Base-by-base conservation (phyloP, 2,888 invertebrate genomes). In the Eupithecia exiguata region DNA sequence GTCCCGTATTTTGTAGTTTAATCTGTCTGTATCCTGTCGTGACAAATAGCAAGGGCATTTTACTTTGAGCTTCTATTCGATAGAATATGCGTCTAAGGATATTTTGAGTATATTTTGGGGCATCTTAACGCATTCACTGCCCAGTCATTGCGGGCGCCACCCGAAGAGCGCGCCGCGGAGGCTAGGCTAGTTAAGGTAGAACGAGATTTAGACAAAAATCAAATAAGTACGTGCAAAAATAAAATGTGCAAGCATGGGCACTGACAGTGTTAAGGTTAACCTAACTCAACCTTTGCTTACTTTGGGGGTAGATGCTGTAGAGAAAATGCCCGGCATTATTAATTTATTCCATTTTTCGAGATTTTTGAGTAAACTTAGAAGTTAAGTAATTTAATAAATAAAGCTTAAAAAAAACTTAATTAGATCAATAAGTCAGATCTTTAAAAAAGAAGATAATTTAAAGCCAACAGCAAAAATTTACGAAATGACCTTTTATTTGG, bases 1-100 rank as follows among this genome's bases (percentile, higher is more conserved):
- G 84, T 88, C 74, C 71, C 66, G 71, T 69, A 70, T 62, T 62
- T 25, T 46, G 49, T 53, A 53, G 10, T 21, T 21, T 53, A 53
- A 53, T 53, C 9, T 53, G 9, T 53, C 10, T 53, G 30, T 30
- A 30, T n/a, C 21, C 49, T 10, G 21, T 10, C 21, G 3, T n/a
- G 49, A 53, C 21, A 58, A 53, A 53, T 12, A 53, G 21, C 21
- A 21, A 53, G 49, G 49, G 49, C 49, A 49, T 49, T 49, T n/a
- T 21, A 53, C 53, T 53, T 21, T 21, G 49, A 21, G 49, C 49
- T n/a, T n/a, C 49, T 49, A n/a, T 49, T 49, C 49, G 49, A 10
- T 18, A 43, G 43, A n/a, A 21, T 53, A 21, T 9, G 10, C 9
- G 21, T 53, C 21, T 53, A 0, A 9, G 21, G 21, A 10, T 4